phyloP scores from a whole-genome alignment of 2,888 invertebrate species.

The Gastracanthus pulcherrimus region DNA sequence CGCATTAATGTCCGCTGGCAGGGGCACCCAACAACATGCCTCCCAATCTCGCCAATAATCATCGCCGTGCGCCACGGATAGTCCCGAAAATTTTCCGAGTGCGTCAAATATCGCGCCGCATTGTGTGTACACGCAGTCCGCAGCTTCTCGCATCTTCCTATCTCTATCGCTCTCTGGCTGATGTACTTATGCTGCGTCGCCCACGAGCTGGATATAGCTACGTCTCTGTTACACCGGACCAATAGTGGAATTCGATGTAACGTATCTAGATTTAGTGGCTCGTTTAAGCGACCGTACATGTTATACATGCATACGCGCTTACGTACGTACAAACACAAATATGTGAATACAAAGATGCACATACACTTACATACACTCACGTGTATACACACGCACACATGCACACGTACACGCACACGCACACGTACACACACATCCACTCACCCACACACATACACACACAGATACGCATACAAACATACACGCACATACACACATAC shows the following conservation, averaged over 20 bases:
- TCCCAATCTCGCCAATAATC: neutral
- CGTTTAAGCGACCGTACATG: neutral
- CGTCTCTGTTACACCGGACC: neutral
- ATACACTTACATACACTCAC: neutral
- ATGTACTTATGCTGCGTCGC: neutral
- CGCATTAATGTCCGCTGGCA: neutral
- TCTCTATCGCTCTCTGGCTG: neutral
- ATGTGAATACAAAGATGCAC: neutral
- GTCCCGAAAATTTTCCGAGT: slow-evolving; percentile 1
- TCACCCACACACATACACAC: too few species aligned
- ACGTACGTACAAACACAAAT: neutral
- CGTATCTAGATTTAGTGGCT: slow-evolving; percentile 7
- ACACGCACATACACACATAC: too few species aligned
- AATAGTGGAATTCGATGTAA: slow-evolving; percentile 43
- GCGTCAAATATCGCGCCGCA: too few species aligned
- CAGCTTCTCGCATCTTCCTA: too few species aligned
- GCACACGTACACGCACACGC: neutral
- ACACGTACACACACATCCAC: too few species aligned
- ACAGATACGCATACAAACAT: too few species aligned
- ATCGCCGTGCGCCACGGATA: neutral
- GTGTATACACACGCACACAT: too few species aligned
- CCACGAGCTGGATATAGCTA: neutral
- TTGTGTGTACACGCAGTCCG: too few species aligned
- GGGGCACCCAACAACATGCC: too few species aligned
- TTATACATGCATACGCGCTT: neutral